phyloP scores from a whole-genome alignment of 2,888 invertebrate species.

The Ceramica pisi region DNA sequence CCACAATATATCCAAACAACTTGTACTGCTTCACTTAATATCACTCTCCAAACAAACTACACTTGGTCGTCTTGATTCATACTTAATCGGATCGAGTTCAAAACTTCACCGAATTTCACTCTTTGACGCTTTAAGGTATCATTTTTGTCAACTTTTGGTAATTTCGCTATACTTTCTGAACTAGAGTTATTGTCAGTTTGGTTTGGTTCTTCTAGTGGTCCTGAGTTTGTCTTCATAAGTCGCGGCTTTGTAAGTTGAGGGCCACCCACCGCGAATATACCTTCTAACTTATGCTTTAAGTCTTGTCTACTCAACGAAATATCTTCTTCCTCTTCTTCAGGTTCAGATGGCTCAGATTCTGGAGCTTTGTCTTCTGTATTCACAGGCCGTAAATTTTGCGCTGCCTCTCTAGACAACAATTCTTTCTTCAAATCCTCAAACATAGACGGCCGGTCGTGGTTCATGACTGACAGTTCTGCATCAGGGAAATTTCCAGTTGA shows the following conservation, averaged over 20 bases:
- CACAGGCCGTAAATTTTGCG: conserved; percentile 77
- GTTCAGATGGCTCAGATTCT: conserved; percentile 62
- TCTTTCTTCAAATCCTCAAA: conserved; percentile 84
- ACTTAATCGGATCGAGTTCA: conserved; percentile 86
- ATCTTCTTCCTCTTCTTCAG: conserved; percentile 74
- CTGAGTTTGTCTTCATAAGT: conserved; percentile 82
- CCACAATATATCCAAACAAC: conserved; percentile 27
- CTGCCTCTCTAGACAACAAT: conserved; percentile 74
- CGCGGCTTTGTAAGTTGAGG: conserved; percentile 79
- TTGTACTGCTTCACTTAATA: conserved; percentile 52
- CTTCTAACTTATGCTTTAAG: conserved; percentile 85
- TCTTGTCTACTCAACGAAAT: conserved; percentile 80
- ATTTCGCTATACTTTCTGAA: conserved; percentile 80
- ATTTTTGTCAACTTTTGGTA: conserved; percentile 85
- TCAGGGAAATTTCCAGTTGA: conserved; percentile 82
- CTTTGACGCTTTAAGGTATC: conserved; percentile 87
- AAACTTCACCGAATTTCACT: conserved; percentile 84
- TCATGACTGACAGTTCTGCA: conserved; percentile 68
- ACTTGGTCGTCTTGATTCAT: conserved; percentile 82
- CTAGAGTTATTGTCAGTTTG: conserved; percentile 80
- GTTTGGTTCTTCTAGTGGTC: conserved; percentile 82
- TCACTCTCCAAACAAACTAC: conserved; percentile 61
- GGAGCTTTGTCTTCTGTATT: conserved; percentile 67
- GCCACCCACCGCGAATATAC: conserved; percentile 83
- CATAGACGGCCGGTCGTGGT: conserved; percentile 74